Evolutionary conservation across 2,888 invertebrate genomes (phyloP), one percentile per base, ranked within the genome.

Genomic region (Trilocha varians): DNA sequence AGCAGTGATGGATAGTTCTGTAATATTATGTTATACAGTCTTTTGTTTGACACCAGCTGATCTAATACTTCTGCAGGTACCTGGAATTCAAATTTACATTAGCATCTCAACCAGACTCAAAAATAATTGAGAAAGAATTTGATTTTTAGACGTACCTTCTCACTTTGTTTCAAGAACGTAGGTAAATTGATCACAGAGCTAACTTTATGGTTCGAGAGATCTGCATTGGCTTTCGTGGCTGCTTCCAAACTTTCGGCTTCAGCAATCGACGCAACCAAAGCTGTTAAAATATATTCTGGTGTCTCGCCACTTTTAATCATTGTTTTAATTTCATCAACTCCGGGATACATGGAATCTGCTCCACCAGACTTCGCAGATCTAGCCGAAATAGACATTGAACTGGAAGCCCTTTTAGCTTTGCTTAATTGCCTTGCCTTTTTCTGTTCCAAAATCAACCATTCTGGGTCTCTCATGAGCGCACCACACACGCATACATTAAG

Each of bases 401-500:
- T 87, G 2, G 88, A 85, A 1, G 82, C 77, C 52, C 87, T 78
- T 51, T 87, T 84, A 1, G 87, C 72, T 59, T 90, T 87, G 55
- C 76, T 79, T 39, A 87, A 68, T 41, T 78, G 64, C 43, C 78
- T 73, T 49, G 78, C 87, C 70, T 89, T 90, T 59, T 88, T 88
- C 58, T 91, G 91, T 57, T 91, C 91, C 40, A 84, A 55, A 32
- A 88, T 87, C 68, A 90, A 87, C 95, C 96, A 96, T 56, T 95
- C 94, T 3, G 96, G 93, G 68, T 96, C 96, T 47, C 93, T 87
- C 94, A 97, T 95, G 1, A 96, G 87, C 14, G 92, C 89, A 8
- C 96, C 96, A 70, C 94, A 95, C 6, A 94, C 91, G 65, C 94
- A 93, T 62, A 95, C 91, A 74, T 95, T 93, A 61, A 96, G 88